Percentiles rank a stretch among this genome's conserved stretches.
phyloP scores from a whole-genome alignment of 2,888 invertebrate species.

The Aspidapion aeneum region DNA sequence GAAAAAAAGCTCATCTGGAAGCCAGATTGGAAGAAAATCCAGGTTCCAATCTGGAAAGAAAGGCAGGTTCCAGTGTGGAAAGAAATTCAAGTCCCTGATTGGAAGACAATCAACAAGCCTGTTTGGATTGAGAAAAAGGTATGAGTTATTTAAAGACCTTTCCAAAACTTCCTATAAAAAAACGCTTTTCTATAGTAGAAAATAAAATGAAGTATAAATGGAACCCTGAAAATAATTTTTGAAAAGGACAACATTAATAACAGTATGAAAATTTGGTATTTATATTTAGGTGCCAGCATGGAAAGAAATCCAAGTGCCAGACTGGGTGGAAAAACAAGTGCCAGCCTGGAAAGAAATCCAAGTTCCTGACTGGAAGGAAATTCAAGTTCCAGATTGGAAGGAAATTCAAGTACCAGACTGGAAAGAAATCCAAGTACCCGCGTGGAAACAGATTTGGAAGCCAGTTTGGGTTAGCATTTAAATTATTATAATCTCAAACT shows the following conservation, averaged over 20 bases:
- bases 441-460: conserved; percentile 53
- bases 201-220: conserved; percentile 65
- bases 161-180: conserved; percentile 76
- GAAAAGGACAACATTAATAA: too few relatives aligned
- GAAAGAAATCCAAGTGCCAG: conserved; percentile 62
- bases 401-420: conserved; percentile 57
- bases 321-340: conserved; percentile 62
- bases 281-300: conserved; percentile 49
- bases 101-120: conserved; percentile 70
- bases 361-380: conserved; percentile 59
- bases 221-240: conserved; percentile 71
- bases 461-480: conserved; percentile 55
- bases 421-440: conserved; percentile 61
- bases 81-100: conserved; percentile 72
- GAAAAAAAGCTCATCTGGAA: conserved; percentile 72
- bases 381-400: conserved; percentile 62
- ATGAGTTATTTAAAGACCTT: too few relatives aligned
- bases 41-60: conserved; percentile 63
- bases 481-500: too few relatives aligned
- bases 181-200: conserved; percentile 68
- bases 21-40: conserved; percentile 68
- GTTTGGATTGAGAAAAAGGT: conserved; percentile 78
- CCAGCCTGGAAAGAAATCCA: conserved; percentile 61
- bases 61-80: conserved; percentile 75
- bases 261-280: too few relatives aligned